Evolutionary conservation across 2,888 invertebrate genomes (phyloP), one percentile per base, ranked within the genome.

Genomic region (Nowickia ferox): DNA sequence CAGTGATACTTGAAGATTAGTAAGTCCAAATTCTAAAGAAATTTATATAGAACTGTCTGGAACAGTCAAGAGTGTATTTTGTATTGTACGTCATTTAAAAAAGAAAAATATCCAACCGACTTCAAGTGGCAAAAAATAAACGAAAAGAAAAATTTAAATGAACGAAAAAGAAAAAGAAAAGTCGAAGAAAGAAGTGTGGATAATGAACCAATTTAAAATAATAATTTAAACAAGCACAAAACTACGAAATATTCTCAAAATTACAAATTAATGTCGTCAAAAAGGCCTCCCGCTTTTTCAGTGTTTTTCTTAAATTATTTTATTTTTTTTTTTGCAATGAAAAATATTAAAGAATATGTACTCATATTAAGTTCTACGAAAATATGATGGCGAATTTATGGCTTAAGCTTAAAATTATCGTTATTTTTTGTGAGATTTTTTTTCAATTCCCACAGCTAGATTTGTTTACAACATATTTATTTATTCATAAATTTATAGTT

Each of bases 161-260:
- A 38, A 61, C n/a, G 46, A 74, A 66, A 76, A 30, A 30, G n/a
- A 30, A 30, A 30, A 69, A 40, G n/a, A 61, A 65, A 72, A 78
- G 40, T 69, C 19, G 17, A 48, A 48, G 74, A 69, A 65, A 61
- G 53, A 75, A 59, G 59, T 75, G 75, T 55, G 53, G 78, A 75
- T 85, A 82, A 86, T 83, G 83, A 86, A 80, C 76, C 76, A 86
- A 86, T 86, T 86, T 80, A 79, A 84, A 83, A 77, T 77, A 83
- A 83, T 68, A 59, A 69, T 61, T 81, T 55, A 57, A 53, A 72
- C n/a, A 72, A 40, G 38, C 38, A 59, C 19, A 83, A 78, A 74
- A 65, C 10, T 38, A 66, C 30, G 65, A 76, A 66, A 61, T 42
- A 63, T 51, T 51, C 9, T 69, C 55, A 46, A 55, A 74, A 40